Evolutionary conservation across 2,888 invertebrate species (phyloP).

Genomic region (Pristionchus japonicus): DNA sequence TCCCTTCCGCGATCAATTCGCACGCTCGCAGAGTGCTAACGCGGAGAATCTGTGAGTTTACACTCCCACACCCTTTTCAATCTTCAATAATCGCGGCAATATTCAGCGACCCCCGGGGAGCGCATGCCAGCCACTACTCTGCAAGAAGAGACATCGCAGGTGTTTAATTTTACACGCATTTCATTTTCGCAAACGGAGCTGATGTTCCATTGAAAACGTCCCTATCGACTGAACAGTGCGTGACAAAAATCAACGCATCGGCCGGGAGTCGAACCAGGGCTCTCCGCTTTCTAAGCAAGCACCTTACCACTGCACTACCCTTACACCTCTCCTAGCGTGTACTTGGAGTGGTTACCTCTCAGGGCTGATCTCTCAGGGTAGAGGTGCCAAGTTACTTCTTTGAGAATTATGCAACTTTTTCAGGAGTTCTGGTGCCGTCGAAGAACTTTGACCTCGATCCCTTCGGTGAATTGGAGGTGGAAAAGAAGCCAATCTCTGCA

Average conservation of each 20-base stretch:
- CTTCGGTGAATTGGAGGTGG: conserved; percentile 14
- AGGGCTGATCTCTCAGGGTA: background rate
- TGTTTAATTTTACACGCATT: too few relatives aligned
- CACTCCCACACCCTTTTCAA: background rate
- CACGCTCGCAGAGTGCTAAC: background rate
- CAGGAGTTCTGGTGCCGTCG: conserved; percentile 5
- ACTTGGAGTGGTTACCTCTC: background rate
- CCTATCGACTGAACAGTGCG: background rate
- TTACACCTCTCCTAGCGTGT: background rate
- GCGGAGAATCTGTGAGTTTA: background rate
- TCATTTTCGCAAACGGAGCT: background rate
- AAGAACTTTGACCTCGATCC: background rate
- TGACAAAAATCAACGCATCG: background rate
- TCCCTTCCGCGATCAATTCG: background rate
- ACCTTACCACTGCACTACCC: background rate
- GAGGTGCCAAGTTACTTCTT: background rate
- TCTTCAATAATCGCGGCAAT: background rate
- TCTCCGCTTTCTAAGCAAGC: background rate
- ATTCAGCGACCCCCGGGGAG: conserved; percentile 37
- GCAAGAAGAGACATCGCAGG: conserved; percentile 6
- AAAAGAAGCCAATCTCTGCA: background rate
- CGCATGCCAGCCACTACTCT: background rate
- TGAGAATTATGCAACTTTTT: background rate
- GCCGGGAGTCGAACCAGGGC: background rate
- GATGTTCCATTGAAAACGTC: background rate